Evolutionary conservation across 2,797 vertebrate species (phyloP).

Genomic region (Tadarida brasiliensis): DNA sequence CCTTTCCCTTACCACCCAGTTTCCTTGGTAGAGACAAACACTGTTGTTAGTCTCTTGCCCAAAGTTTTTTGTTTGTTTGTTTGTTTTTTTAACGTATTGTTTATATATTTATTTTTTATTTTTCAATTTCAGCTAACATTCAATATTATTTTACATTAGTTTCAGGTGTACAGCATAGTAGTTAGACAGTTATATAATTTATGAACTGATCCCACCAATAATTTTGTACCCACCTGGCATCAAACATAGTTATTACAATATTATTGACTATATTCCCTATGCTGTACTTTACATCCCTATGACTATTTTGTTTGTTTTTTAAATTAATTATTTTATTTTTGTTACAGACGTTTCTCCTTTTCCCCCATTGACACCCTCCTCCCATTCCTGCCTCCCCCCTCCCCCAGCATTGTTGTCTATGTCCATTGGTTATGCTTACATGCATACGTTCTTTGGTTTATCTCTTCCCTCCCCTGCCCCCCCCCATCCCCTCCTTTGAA

Average conservation of each 20-base stretch:
- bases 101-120: not conserved
- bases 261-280: not conserved
- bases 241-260: not conserved
- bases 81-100: not conserved
- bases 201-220: not conserved
- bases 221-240: not conserved
- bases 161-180: not conserved
- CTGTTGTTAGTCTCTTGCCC: not conserved
- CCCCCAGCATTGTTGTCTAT: no score
- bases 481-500: no score
- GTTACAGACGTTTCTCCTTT: no score
- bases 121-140: not conserved
- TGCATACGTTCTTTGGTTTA: no score
- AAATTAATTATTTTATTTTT: no score
- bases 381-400: no score
- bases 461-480: no score
- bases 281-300: no score
- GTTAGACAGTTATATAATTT: not conserved
- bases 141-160: not conserved
- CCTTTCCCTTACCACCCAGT: not conserved
- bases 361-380: no score
- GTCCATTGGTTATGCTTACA: no score
- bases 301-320: no score
- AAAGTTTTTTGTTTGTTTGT: not conserved
- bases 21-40: constrained; percentile 3